Base-by-base conservation (phyloP, 23 tunicate genomes). In the Clavelina lepadiformis region DNA sequence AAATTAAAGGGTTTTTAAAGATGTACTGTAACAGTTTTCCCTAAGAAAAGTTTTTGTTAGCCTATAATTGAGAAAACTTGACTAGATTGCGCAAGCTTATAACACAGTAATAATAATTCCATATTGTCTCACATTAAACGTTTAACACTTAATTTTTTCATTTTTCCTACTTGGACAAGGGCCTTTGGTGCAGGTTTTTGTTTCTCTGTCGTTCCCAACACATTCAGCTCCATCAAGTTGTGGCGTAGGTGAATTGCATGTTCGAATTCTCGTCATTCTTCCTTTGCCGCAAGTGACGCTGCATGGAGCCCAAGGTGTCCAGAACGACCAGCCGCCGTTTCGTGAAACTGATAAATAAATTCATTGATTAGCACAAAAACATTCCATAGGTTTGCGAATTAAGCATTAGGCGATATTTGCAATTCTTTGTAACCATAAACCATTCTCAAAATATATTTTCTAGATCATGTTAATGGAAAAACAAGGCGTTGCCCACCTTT, bases 241-340 rank as follows among this genome's bases (percentile, higher is more conserved):
- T 0, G 96, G 96, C 18, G 80, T 54, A 2, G 96, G 96, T 0
- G 96, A 73, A 74, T 88, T 80, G 74, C 96, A 88, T 32, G 33
- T 47, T 27, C 96, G 46, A 30, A 81, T 69, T 41, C 81, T 74
- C 31, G 78, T 78, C 3, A 21, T 28, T 34, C 50, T 36, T 51
- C 88, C 96, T 57, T 68, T 67, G 15, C 96, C 96, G 56, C 96
- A 88, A 34, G 88, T 72, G 34, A 80, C 96, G 44, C 73, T 64
- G 71, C 96, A 88, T 3, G 73, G 69, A 21, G 82, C 47, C 96
- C 96, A 88, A 24, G 81, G 80, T 3, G 96, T 46, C 96, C 96
- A 88, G 45, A 38, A 57, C 7, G 96, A 88, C 96, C 96, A 88
- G 0, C 61, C 73, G 27, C 96, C 96, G 29, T 88, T 78, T 6